A percentile compares a stretch with the other conserved stretches of the same genome.
phyloP scores from a whole-genome alignment of 2,797 vertebrate genomes.

The Notolabrus celidotus region DNA sequence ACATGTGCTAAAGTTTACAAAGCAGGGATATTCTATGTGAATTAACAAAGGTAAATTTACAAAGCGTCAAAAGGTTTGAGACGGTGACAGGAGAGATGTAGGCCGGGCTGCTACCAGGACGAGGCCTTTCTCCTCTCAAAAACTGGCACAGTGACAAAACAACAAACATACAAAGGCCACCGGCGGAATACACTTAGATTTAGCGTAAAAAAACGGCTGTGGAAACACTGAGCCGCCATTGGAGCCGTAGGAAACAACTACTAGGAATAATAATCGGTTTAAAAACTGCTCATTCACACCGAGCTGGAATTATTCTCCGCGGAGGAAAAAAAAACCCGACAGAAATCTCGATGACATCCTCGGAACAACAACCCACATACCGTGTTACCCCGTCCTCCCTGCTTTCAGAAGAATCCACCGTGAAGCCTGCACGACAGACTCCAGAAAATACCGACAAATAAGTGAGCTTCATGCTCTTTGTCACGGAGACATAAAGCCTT shows the following conservation, averaged over 20 bases:
- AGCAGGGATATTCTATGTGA: not conserved
- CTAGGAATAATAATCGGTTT: constrained; percentile 25
- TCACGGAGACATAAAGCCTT: constrained; percentile 92
- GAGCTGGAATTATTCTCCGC: not conserved
- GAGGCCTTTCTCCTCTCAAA: constrained; percentile 35
- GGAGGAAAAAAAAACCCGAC: not conserved
- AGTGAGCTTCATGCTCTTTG: constrained; percentile 87
- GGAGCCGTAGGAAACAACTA: not conserved
- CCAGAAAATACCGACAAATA: constrained; percentile 62
- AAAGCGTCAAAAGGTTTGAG: not conserved
- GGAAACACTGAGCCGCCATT: constrained; percentile 29
- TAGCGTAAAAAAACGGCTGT: not conserved
- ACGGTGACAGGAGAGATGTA: constrained; percentile 8
- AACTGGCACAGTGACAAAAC: constrained; percentile 14
- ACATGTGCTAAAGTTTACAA: not conserved
- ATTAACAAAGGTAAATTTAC: not conserved
- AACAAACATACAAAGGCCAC: constrained; percentile 8
- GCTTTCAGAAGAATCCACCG: constrained; percentile 32
- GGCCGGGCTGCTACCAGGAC: constrained; percentile 24
- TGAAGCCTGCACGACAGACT: constrained; percentile 1
- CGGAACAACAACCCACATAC: not conserved
- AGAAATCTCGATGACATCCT: not conserved
- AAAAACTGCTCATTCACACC: not conserved
- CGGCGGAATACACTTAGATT: not conserved
- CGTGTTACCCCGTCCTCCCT: constrained; percentile 2